Conservation (phyloP, 2,797 vertebrate species). For the Acanthis flammea region DNA sequence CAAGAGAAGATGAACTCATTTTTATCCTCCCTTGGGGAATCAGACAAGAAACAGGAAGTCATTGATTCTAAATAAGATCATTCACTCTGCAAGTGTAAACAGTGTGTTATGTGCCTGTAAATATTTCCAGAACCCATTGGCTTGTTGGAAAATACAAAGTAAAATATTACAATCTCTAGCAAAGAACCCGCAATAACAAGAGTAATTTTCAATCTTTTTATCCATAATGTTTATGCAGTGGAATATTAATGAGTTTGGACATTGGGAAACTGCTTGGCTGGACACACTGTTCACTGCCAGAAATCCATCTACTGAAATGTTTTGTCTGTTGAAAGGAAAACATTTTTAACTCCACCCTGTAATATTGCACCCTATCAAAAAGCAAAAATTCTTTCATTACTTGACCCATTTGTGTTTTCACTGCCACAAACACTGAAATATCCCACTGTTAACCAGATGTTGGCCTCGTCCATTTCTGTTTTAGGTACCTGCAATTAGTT, state of each 20-base stretch:
- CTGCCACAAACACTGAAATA: background rate
- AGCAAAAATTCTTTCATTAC: background rate
- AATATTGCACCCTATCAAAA: background rate
- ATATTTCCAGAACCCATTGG: conserved; percentile 67
- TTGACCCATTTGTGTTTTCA: background rate
- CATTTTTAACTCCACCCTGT: conserved; percentile 52
- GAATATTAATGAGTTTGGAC: conserved; percentile 49
- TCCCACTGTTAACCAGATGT: conserved; percentile 6
- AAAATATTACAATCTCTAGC: conserved; percentile 31
- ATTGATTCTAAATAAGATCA: conserved; percentile 74
- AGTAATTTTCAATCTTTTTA: conserved; percentile 49
- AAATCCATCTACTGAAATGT: conserved; percentile 39
- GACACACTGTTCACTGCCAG: conserved; percentile 12
- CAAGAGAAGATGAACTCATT: conserved; percentile 72
- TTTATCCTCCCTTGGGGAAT: conserved; percentile 61
- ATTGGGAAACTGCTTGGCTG: conserved; percentile 46
- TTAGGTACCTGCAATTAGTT: background rate
- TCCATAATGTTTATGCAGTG: conserved; percentile 45
- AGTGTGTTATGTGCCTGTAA: conserved; percentile 70
- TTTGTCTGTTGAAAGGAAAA: conserved; percentile 55
- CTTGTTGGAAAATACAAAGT: conserved; percentile 54
- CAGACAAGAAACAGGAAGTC: conserved; percentile 76
- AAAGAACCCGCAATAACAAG: conserved; percentile 18
- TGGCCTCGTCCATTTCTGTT: background rate
- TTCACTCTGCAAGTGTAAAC: conserved; percentile 75